Percentiles rank a stretch among this genome's conserved stretches.
These are phyloP conservation scores for Ectemnius continuus DNA, from an alignment of 2,888 invertebrate species.

Conservation along the genomic window DNA sequence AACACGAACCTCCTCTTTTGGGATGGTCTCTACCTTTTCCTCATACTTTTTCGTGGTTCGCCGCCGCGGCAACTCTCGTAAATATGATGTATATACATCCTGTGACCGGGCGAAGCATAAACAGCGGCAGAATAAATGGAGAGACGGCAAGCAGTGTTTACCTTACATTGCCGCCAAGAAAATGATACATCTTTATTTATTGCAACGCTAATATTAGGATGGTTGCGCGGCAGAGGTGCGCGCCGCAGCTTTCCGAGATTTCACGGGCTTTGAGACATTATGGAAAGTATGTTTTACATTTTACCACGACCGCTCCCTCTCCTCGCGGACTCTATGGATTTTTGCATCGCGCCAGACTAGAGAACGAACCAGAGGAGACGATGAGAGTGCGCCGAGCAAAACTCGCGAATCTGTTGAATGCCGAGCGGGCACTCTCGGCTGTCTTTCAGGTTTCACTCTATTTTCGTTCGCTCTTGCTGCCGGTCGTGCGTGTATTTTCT, in stretches of 20 bases:
- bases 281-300: slow-evolving; percentile 2
- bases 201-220: slow-evolving; percentile 46
- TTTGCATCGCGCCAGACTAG: too few species aligned
- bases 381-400: too few species aligned
- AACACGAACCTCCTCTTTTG: too few species aligned
- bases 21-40: too few species aligned
- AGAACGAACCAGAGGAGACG: too few species aligned
- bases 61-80: slow-evolving; percentile 50
- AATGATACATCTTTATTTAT: slow-evolving; percentile 51
- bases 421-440: neutral
- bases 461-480: neutral
- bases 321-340: too few species aligned
- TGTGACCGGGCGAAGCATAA: slow-evolving; percentile 57
- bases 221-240: neutral
- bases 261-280: slow-evolving; percentile 7
- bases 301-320: neutral
- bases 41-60: slow-evolving; percentile 16
- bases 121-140: slow-evolving; percentile 60
- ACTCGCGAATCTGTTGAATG: too few species aligned
- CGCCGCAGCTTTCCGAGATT: neutral
- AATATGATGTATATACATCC: slow-evolving; percentile 67
- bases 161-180: slow-evolving; percentile 45
- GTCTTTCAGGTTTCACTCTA: neutral
- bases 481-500: neutral
- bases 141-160: slow-evolving; percentile 36